Evolutionary conservation across 2,113 vertebrate species (phyloP), one percentile per base, ranked within the genome.

Genomic region (Alligator sinensis): DNA sequence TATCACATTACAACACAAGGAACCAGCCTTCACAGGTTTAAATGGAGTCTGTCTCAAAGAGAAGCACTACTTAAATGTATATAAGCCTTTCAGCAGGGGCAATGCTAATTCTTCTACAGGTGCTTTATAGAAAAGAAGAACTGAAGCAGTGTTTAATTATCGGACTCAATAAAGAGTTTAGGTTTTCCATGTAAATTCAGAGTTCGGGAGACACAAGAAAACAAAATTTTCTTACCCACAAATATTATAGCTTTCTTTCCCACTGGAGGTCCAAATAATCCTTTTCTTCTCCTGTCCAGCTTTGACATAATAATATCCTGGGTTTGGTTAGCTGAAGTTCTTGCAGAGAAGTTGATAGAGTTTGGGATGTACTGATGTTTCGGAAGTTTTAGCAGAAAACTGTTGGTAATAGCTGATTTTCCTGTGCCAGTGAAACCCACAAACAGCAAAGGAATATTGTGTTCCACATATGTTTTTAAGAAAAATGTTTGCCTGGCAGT

Each of bases 381-480:
- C 80, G 99, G 98, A 72, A 99, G 98, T 24, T 87, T 96, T 66
- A 99, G 97, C 76, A 99, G 97, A 92, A 99, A 99, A 96, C 96
- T 99, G 95, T 98, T 98, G 87, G 98, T 99, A 96, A 99, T 99
- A 77, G 97, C 98, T 60, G 99, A 99, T 96, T 99, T 99, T 55
- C 99, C 99, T 9, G 99, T 99, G 91, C 99, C 99, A n/a, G 99
- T 99, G 81, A 99, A 98, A 47, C 99, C 99, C 92, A 99, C 98
- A 59, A 99, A 99, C 77, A 99, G 96, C 92, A 97, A 62, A 11
- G 99, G 98, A 47, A 99, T 94, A 82, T 97, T 97, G 78, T 99
- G 99, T 1, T 98, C 97, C 92, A 99, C 91, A 75, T 98, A 99
- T 2, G 98, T 98, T 82, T 97, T 98, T 85, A 99, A 97, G 97